A percentile compares a stretch with the other conserved stretches of the same genome.
Evolutionary conservation across 2,797 vertebrate species (phyloP).

Genomic region (Enteromius thamalakanensis): DNA sequence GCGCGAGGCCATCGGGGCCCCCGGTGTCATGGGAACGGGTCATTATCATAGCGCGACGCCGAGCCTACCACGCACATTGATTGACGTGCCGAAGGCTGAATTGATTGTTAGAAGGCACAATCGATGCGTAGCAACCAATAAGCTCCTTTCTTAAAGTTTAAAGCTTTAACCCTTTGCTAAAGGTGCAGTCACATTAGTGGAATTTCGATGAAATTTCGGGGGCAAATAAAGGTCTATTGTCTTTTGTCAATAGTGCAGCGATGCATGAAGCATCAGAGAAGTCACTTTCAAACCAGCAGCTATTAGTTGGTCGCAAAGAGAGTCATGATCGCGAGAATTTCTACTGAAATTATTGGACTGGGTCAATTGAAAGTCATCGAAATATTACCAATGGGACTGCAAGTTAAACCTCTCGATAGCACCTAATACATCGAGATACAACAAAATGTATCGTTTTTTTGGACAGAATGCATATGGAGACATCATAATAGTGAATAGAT

Average conservation of each 20-base stretch:
- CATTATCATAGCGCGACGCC: slow-evolving; percentile 77
- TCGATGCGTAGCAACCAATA: slow-evolving; percentile 41
- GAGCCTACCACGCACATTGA: slow-evolving; percentile 66
- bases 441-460: not conserved
- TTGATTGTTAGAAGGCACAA: slow-evolving; percentile 60
- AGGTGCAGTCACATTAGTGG: not conserved
- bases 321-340: not conserved
- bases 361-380: not conserved
- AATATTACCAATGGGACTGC: not conserved
- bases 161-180: slow-evolving; percentile 23
- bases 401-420: not conserved
- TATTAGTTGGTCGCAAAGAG: not conserved
- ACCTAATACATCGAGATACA: not conserved
- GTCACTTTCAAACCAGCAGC: slow-evolving; percentile 1
- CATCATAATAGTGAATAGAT: not conserved
- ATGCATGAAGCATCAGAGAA: not conserved
- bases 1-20: slow-evolving; percentile 73
- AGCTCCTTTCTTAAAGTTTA: not conserved
- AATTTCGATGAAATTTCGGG: not conserved
- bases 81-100: slow-evolving; percentile 76
- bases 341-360: not conserved
- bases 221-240: slow-evolving; percentile 4
- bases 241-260: not conserved
- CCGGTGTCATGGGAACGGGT: slow-evolving; percentile 76
- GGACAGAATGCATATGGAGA: not conserved